Evolutionary conservation across 1,140 invertebrate species (phyloP), one percentile per base, ranked within the genome.

Genomic region (Diorhabda elongata): DNA sequence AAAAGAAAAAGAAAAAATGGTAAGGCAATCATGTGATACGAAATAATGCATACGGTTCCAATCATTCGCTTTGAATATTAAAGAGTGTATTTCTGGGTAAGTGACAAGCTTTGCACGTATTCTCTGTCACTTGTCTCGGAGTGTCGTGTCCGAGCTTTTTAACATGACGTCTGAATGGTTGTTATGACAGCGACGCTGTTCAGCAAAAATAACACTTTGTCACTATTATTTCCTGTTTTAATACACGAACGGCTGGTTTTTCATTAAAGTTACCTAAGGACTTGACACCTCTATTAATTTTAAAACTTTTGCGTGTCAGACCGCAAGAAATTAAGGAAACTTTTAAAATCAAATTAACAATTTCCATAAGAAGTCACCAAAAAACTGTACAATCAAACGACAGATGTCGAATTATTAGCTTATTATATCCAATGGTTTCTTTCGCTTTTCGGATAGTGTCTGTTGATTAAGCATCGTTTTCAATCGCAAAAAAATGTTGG

Each of bases 181-280:
- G 71, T 74, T 74, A 68, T 72, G 72, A 74, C 71, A 73, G 71
- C 66, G 52, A 67, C 59, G 68, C 57, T 73, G 73, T 73, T 71
- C 67, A 71, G 67, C 73, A 74, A 73, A 73, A 73, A 73, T 74
- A 74, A 71, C 72, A 72, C 71, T 74, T 74, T 74, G 73, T 74
- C 73, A 70, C 71, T 74, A 74, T 71, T 72, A 68, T 73, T 74
- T 71, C 72, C 67, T 71, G 72, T 70, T 74, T 42, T 26, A 56
- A 47, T 64, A 47, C 62, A 56, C 47, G 47, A 52, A 52, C n/a
- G 47, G 42, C 26, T 60, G 7, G 59, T 52, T 52, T 52, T 52
- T 52, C 47, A 52, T 52, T 52, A 52, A 6, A 52, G 47, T 52
- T 52, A 52, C 47, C 3, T 52, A 52, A 52, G 47, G 47, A n/a